phyloP scores from a whole-genome alignment of 2,113 vertebrate species.

The Columbina picui region DNA sequence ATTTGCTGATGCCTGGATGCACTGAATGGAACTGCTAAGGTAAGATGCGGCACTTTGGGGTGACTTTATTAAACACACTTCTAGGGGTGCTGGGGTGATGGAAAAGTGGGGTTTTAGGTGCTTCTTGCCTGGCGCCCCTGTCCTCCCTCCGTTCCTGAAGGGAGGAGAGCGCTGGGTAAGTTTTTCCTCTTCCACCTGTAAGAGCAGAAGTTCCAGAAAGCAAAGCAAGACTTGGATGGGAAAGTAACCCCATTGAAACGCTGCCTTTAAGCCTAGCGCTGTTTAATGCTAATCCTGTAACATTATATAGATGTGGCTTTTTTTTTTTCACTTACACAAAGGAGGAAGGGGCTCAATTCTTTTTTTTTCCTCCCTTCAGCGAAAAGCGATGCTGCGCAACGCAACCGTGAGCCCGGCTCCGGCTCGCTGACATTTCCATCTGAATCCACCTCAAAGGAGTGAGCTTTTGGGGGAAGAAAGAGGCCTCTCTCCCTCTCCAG shows the following conservation, averaged over 20 bases:
- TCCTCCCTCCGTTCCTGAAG: too few species aligned
- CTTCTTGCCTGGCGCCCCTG: too few species aligned
- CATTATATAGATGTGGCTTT: constrained; percentile 74
- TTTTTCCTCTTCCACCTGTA: constrained; percentile 6
- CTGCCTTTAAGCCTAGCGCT: constrained; percentile 65
- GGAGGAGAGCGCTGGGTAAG: background rate
- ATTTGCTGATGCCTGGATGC: background rate
- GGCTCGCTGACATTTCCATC: constrained; percentile 81
- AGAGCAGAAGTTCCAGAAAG: constrained; percentile 4
- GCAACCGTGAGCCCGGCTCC: constrained; percentile 69
- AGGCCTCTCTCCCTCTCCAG: constrained; percentile 68
- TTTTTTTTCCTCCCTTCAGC: constrained; percentile 69
- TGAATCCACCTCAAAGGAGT: constrained; percentile 80
- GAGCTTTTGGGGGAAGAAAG: constrained; percentile 78
- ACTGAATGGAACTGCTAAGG: background rate
- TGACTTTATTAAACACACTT: background rate
- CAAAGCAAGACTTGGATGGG: constrained; percentile 21
- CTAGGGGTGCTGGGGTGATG: background rate
- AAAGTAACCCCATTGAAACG: constrained; percentile 50
- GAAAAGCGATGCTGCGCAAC: constrained; percentile 75
- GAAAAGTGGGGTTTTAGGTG: too few species aligned
- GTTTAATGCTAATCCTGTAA: constrained; percentile 93
- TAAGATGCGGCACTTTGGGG: background rate
- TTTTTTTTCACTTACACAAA: constrained; percentile 55
- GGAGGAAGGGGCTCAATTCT: constrained; percentile 70